These are phyloP conservation scores for Stenodera caucasica DNA, from an alignment of 2,888 invertebrate species.

Conservation along the genomic window DNA sequence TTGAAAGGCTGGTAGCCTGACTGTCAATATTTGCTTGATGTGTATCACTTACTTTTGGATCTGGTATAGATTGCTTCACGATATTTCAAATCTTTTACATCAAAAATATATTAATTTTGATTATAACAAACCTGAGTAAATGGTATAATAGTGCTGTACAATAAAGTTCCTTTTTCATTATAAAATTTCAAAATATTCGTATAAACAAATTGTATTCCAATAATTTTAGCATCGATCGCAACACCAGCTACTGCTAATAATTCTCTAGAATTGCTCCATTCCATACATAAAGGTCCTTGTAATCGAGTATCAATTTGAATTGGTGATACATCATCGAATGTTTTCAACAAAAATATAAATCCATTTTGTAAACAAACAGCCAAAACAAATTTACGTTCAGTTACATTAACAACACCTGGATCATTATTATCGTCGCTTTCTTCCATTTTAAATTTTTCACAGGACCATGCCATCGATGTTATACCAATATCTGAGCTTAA, in stretches of 20 bases:
- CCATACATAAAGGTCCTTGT: conserved; percentile 81
- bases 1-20: no score
- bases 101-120: no score
- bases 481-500: conserved; percentile 85
- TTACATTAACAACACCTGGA: conserved; percentile 59
- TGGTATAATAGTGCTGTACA: conserved; percentile 80
- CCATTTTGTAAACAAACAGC: conserved; percentile 90
- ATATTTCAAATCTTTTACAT: no score
- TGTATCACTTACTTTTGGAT: no score
- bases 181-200: conserved; percentile 90
- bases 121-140: conserved; percentile 69
- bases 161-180: conserved; percentile 78
- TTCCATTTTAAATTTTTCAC: conserved; percentile 98
- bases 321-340: conserved; percentile 93
- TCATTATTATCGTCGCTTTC: conserved; percentile 82
- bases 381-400: conserved; percentile 72
- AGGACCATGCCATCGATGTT: conserved; percentile 93
- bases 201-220: conserved; percentile 60
- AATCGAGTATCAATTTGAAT: conserved; percentile 82
- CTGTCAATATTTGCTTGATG: no score
- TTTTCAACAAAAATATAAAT: conserved; percentile 84
- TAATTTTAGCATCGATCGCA: conserved; percentile 55
- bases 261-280: conserved; percentile 96
- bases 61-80: no score
- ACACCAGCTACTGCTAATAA: conserved; percentile 88